Evolutionary conservation across 2,888 invertebrate species (phyloP), one percentile per base, ranked within the genome.

Genomic region (Ethmia dodecea): DNA sequence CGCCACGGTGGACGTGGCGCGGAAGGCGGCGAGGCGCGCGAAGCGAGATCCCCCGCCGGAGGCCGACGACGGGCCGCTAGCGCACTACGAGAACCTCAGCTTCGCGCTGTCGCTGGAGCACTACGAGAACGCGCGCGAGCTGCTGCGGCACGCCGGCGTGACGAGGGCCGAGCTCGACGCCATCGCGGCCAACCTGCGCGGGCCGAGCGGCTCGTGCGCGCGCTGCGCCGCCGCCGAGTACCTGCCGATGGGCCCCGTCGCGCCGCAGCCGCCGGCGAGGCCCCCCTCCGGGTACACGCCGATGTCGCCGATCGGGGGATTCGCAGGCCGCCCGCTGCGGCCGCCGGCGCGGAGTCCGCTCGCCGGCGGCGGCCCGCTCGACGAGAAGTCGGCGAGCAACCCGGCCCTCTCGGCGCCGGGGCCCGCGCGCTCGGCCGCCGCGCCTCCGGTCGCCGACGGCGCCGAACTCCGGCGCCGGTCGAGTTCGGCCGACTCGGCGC

Each of bases 101-200:
- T 94, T 94, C 68, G 92, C 93, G 35, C 88, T 93, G 50, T 93
- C 93, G 0, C 25, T 94, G 15, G 91, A 92, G 55, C 89, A 93
- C 45, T 94, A 94, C 60, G 94, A 94, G 67, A 94, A 94, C 62
- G 92, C 93, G 29, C 91, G 91, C 53, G 92, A 93, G 54, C 65
- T 92, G 28, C 55, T 91, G 15, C 76, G 86, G 27, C 88, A 83
- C 53, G 88, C 88, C 0, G 89, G 89, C 2, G 84, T 89, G 1
- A 86, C 88, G 4, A 83, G 83, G 42, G 65, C 72, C n/a, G 88
- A 88, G 49, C 55, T 88, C 5, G 77, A 87, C 37, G 81, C 78
- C 0, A 66, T 80, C 20, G 60, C 77, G 40, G 65, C 68, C 13
- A 76, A 75, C 37, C 47, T 75, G 40, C 55, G 62, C 43, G 40